Percentiles rank a stretch among this genome's conserved stretches.
phyloP scores from a whole-genome alignment of 2,797 vertebrate species.

The Lacerta viridis region DNA sequence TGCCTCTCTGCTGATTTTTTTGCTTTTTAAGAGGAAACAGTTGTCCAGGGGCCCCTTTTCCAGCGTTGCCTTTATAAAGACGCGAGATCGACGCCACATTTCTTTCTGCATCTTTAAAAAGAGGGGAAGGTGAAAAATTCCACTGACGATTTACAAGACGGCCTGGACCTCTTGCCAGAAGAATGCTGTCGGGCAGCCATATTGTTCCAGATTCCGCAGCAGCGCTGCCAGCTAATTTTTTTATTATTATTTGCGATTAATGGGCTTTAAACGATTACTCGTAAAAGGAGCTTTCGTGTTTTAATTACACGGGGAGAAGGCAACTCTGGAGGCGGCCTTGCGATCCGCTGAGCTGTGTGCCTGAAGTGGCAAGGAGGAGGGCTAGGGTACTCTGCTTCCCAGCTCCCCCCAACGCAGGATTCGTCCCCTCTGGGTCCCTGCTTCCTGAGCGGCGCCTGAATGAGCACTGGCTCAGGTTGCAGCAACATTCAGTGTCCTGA shows the following conservation, averaged over 20 bases:
- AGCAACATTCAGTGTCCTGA: background rate
- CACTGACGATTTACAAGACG: constrained; percentile 51
- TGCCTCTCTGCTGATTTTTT: no score
- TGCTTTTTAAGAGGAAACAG: no score
- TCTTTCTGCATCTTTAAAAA: background rate
- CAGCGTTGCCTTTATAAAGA: no score
- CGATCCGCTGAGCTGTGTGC: background rate
- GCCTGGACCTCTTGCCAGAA: constrained; percentile 48
- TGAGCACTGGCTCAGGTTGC: background rate
- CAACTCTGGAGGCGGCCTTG: background rate
- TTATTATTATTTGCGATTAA: constrained; percentile 30
- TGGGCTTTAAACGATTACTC: constrained; percentile 49
- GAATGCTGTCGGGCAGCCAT: constrained; percentile 58
- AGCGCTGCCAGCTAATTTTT: constrained; percentile 47
- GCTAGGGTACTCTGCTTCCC: no score
- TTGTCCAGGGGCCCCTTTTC: no score
- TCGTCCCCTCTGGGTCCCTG: no score
- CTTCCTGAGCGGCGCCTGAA: no score
- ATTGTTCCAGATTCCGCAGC: constrained; percentile 42
- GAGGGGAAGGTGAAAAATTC: constrained; percentile 20
- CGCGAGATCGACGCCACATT: no score
- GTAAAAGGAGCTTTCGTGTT: constrained; percentile 23
- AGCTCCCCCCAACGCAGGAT: no score
- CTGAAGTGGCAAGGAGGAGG: background rate
- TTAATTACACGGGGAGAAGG: background rate